Base-by-base conservation (phyloP, 2,113 vertebrate species). In the Ornithorhynchus anatinus region DNA sequence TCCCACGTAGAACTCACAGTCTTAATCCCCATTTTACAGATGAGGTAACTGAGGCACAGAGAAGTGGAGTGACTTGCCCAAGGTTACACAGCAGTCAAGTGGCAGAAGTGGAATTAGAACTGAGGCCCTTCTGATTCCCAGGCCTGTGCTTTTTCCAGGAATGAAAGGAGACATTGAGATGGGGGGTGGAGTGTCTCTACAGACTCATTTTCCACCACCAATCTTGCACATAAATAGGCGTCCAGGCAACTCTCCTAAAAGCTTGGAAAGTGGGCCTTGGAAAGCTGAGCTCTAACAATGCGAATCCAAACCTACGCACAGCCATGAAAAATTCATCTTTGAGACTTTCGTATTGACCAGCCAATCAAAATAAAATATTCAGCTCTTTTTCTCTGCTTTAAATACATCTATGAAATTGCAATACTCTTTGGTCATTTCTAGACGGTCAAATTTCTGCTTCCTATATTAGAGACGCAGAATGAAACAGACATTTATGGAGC, bases 361-460 rank as follows among this genome's bases (percentile, higher is more conserved):
- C 8, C 63, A 13, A 43, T 52, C 45, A 61, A 56, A 77, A 63
- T 6, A 64, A 60, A 60, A 48, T 19, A 80, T 81, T 84, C 56
- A 77, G 51, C 82, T 82, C 79, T 7, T 23, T 5, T 1, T 16
- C 59, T 77, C 68, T n/a, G 8, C 54, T 82, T 77, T 77, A 58
- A 59, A 65, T 39, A 27, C 59, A 8, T 47, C 23, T 82, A n/a
- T 85, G 59, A 75, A 73, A 67, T 43, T 59, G 72, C 86, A 78
- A 2, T 19, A 70, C n/a, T 50, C 81, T 44, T 36, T 44, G 52
- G 32, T 14, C 16, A 57, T 59, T 77, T n/a, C 8, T 1, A 75
- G 66, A 57, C 58, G 38, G 61, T 77, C 0, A 67, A 82, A 81
- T 27, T 19, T 76, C 44, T 47, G 6, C 48, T 81, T 84, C 77